Conservation (phyloP, 37 sponge, comb jelly and placozoan genomes). For the Eunapius fragilis region DNA sequence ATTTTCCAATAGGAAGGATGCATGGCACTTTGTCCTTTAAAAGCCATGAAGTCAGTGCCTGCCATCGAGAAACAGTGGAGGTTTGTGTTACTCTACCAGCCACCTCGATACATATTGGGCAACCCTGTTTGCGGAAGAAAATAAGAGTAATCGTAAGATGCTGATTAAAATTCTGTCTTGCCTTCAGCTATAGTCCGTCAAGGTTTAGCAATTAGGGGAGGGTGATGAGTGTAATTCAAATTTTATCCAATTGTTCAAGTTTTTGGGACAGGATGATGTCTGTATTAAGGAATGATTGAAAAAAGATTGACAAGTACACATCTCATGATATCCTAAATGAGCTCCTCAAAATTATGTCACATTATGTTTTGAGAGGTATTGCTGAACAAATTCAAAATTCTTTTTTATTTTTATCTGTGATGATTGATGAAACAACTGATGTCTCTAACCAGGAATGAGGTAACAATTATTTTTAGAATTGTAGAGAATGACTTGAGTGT, state of each 20-base stretch:
- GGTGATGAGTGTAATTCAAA: too few relatives aligned
- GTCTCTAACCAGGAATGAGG: conserved; percentile 32
- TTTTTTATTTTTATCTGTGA: conserved; percentile 5
- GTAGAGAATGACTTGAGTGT: conserved; percentile 43
- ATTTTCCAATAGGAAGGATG: background rate
- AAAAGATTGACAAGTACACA: conserved; percentile 17
- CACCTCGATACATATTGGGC: too few relatives aligned
- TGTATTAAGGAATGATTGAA: background rate
- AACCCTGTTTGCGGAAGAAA: background rate
- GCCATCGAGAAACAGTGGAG: conserved; percentile 27
- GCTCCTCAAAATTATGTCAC: conserved; percentile 29
- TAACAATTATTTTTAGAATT: conserved; percentile 43
- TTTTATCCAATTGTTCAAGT: too few relatives aligned
- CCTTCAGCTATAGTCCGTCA: conserved; percentile 5
- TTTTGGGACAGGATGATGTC: too few relatives aligned
- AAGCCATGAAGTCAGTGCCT: too few relatives aligned
- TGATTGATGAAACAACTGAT: conserved; percentile 53
- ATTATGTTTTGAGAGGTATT: conserved; percentile 14
- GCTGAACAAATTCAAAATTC: background rate
- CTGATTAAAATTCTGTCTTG: conserved; percentile 17
- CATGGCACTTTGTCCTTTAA: background rate
- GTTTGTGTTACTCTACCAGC: conserved; percentile 14
- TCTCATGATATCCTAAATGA: conserved; percentile 46
- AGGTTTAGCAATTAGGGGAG: conserved; percentile 25
- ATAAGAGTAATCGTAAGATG: conserved; percentile 5